phyloP scores from a whole-genome alignment of 2,797 vertebrate genomes.

The Pelobates cultripes region DNA sequence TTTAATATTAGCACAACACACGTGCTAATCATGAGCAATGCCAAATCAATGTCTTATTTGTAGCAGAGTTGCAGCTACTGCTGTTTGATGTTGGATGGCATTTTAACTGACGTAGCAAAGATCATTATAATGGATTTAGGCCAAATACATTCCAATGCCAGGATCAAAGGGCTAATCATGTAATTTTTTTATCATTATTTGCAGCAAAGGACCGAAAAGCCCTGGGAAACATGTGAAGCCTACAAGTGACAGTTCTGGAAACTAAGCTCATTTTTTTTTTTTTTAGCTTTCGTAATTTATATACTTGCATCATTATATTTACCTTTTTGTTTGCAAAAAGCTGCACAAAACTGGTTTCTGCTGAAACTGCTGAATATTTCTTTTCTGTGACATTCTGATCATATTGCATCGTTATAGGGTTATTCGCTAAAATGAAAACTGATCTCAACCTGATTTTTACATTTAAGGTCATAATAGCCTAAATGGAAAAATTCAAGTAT shows the following conservation, averaged over 20 bases:
- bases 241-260: not conserved
- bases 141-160: too few relatives aligned
- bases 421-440: not conserved
- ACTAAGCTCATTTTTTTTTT: not conserved
- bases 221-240: not conserved
- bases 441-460: too few relatives aligned
- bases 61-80: too few relatives aligned
- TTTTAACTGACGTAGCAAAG: too few relatives aligned
- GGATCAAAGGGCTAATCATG: too few relatives aligned
- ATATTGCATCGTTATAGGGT: constrained; percentile 21
- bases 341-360: not conserved
- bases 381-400: not conserved
- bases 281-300: not conserved
- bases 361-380: not conserved
- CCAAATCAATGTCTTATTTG: too few relatives aligned
- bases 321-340: constrained; percentile 6
- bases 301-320: not conserved
- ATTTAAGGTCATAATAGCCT: too few relatives aligned
- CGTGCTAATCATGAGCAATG: too few relatives aligned
- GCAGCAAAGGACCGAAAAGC: constrained; percentile 5
- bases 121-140: too few relatives aligned
- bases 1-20: too few relatives aligned
- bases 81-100: too few relatives aligned
- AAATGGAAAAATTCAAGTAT: too few relatives aligned
- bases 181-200: constrained; percentile 1